phyloP scores from a whole-genome alignment of 2,797 vertebrate genomes.

The Sebastes hopkinsi region DNA sequence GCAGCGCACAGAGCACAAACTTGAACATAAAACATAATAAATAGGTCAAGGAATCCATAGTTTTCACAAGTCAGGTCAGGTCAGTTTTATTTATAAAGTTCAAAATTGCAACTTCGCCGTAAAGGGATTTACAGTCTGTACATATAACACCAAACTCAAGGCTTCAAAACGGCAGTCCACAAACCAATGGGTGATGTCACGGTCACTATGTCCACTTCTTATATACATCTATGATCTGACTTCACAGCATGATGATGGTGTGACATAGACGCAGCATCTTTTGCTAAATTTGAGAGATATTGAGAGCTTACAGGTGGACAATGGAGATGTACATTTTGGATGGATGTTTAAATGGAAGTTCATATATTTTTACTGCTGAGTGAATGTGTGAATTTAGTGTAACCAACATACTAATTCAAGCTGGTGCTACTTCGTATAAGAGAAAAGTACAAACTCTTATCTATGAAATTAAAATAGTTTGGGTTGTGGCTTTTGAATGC shows the following conservation, averaged over 20 bases:
- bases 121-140: not conserved
- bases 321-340: not conserved
- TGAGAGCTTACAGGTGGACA: not conserved
- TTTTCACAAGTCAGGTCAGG: not conserved
- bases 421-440: not conserved
- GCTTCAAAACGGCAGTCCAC: no score
- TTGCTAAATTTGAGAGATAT: not conserved
- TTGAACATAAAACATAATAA: not conserved
- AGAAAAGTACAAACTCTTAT: not conserved
- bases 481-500: not conserved
- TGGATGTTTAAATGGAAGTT: not conserved
- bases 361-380: not conserved
- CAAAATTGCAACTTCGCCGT: no score
- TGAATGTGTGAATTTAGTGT: not conserved
- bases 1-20: not conserved
- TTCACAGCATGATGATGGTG: not conserved
- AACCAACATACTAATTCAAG: not conserved
- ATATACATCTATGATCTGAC: not conserved
- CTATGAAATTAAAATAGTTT: not conserved
- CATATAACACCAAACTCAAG: not conserved
- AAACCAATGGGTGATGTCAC: rapidly evolving
- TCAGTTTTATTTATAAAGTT: not conserved
- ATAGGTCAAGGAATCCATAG: not conserved
- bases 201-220: no score
- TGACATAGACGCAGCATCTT: not conserved